Evolutionary conservation across 1,140 invertebrate genomes (phyloP), one percentile per base, ranked within the genome.

Genomic region (Campoletis sonorensis): DNA sequence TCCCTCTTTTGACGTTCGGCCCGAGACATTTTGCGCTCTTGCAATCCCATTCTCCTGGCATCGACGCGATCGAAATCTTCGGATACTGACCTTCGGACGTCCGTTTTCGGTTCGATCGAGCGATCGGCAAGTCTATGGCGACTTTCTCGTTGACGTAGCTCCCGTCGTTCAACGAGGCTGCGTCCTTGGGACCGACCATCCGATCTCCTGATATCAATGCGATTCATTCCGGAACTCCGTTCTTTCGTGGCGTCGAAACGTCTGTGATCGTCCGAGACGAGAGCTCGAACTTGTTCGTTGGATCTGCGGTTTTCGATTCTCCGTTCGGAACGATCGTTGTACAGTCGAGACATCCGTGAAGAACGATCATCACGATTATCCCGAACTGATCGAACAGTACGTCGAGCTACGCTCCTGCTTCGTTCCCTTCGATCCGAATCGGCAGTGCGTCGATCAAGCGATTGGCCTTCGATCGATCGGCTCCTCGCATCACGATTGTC

Each of bases 401-500:
- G 58, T 3, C 23, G 68, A 71, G 13, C 27, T 40, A 4, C 16
- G n/a, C 78, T 67, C 15, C 21, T 58, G 54, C 54, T 21, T 11
- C 33, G 40, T 10, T 5, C 7, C 23, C 26, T 73, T 80, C 64
- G 79, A 15, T 27, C 73, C 1, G 27, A 37, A 40, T 61, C 51
- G n/a, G 30, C 73, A n/a, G 4, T 61, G 23, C 72, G 72, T 61
- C 1, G 61, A 15, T 27, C 67, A 51, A 64, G 70, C 68, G 11
- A 61, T 33, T 7, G 37, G 18, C 26, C 30, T 70, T n/a, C 79
- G 82, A 37, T 82, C 49, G 23, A 27, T 51, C 21, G 71, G 40
- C 79, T 71, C 37, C 30, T 83, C 26, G 27, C 68, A 18, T 30
- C 79, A 16, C 37, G 64, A 37, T 77, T 40, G 49, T 80, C 79